phyloP scores from a whole-genome alignment of 2,113 vertebrate species.

The Gila orcuttii region DNA sequence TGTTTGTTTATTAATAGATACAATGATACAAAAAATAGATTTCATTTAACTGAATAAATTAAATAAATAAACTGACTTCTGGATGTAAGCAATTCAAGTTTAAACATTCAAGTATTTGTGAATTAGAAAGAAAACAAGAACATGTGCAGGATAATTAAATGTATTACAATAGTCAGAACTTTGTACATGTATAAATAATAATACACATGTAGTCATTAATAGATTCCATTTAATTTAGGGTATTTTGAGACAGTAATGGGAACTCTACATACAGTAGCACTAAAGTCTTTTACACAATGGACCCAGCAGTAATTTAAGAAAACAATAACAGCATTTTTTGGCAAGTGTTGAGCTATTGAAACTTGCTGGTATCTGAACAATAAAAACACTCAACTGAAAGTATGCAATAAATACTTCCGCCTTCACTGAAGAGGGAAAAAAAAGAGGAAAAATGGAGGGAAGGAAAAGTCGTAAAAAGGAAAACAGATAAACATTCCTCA shows the following conservation, averaged over 20 bases:
- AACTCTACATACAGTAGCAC: background rate
- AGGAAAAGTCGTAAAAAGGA: background rate
- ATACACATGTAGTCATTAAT: background rate
- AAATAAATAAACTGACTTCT: background rate
- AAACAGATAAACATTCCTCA: background rate
- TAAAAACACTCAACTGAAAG: conserved; percentile 62
- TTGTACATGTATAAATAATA: conserved; percentile 24
- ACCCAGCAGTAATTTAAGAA: conserved; percentile 47
- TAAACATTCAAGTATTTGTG: conserved; percentile 55
- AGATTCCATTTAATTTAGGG: background rate
- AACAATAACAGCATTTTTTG: conserved; percentile 61
- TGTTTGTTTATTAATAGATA: conserved; percentile 58
- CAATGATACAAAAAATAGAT: conserved; percentile 65
- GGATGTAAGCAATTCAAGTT: conserved; percentile 18
- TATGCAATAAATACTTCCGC: conserved; percentile 61
- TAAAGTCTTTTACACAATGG: conserved; percentile 39
- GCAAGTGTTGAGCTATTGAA: conserved; percentile 60
- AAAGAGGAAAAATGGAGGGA: background rate
- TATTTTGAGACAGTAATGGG: background rate
- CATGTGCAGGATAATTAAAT: background rate
- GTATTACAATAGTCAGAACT: background rate
- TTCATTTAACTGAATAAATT: background rate
- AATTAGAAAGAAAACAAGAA: conserved; percentile 13
- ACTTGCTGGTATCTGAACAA: conserved; percentile 60
- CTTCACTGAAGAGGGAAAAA: conserved; percentile 55